These are phyloP conservation scores for Plecturocebus donacophilus DNA, from an alignment of 2,113 vertebrate species.

Conservation along the genomic window DNA sequence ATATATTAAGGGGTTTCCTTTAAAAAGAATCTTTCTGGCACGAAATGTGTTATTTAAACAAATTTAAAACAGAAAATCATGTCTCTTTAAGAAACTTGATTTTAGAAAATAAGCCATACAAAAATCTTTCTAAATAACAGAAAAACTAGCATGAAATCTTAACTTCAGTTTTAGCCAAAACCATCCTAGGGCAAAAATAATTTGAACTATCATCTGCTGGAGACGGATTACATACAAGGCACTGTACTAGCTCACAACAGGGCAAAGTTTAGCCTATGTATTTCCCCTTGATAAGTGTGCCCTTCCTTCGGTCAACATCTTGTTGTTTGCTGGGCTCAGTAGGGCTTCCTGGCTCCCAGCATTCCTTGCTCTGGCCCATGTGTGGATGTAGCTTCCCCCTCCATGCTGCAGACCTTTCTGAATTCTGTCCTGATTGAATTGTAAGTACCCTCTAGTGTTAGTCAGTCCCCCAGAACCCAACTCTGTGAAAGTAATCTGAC, in stretches of 20 bases:
- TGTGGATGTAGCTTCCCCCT: not conserved
- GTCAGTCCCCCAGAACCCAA: not conserved
- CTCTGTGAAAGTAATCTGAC: slow-evolving; percentile 1
- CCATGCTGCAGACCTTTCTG: not conserved
- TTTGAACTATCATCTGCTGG: not conserved
- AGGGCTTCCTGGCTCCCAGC: not conserved
- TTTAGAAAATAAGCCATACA: slow-evolving; percentile 31
- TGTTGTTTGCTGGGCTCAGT: not conserved
- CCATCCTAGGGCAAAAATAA: slow-evolving; percentile 10
- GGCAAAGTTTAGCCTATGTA: not conserved
- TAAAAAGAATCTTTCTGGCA: slow-evolving; percentile 17
- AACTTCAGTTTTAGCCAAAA: slow-evolving; percentile 27
- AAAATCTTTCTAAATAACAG: not conserved
- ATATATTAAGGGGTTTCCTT: slow-evolving; percentile 6
- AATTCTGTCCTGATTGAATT: not conserved
- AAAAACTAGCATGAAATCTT: slow-evolving; percentile 44
- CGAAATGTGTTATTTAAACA: slow-evolving; percentile 22
- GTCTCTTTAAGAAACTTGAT: not conserved
- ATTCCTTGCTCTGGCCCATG: not conserved
- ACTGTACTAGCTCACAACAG: not conserved
- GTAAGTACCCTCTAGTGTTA: not conserved
- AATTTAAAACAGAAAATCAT: slow-evolving; percentile 52
- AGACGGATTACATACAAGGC: not conserved
- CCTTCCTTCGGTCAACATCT: not conserved
- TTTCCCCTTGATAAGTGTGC: not conserved